Percentiles rank a stretch among this genome's conserved stretches.
phyloP scores from a whole-genome alignment of 2,113 vertebrate species.

The Eolophus roseicapilla region DNA sequence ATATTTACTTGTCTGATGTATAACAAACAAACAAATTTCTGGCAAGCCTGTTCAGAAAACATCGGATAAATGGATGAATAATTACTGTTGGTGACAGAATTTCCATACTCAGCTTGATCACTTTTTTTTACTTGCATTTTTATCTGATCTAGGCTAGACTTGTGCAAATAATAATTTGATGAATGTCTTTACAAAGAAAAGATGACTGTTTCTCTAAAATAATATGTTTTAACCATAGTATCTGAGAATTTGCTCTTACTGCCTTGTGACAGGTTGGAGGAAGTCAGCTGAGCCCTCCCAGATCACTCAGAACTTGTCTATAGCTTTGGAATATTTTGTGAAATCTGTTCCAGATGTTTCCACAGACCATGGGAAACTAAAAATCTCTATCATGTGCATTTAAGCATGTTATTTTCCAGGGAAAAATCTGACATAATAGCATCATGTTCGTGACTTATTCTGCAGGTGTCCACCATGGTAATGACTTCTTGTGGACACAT shows the following conservation, averaged over 20 bases:
- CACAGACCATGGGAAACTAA: background rate
- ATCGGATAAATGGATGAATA: background rate
- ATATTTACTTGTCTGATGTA: background rate
- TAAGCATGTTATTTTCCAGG: conserved; percentile 36
- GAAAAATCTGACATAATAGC: conserved; percentile 42
- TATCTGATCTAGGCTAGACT: background rate
- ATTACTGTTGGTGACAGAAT: background rate
- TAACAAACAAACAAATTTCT: background rate
- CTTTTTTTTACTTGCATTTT: background rate
- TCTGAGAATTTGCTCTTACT: background rate
- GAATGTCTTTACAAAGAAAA: background rate
- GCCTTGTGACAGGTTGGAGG: background rate
- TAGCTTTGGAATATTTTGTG: background rate
- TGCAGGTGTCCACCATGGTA: conserved; percentile 55
- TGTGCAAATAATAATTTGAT: background rate
- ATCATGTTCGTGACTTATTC: conserved; percentile 55
- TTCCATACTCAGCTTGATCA: background rate
- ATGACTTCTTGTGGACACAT: conserved; percentile 56
- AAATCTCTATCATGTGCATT: conserved; percentile 19
- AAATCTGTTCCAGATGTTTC: conserved; percentile 23
- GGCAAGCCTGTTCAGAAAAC: background rate
- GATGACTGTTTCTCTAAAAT: background rate
- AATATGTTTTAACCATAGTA: background rate
- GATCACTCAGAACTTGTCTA: background rate
- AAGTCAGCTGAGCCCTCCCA: background rate